Percentiles rank a stretch among this genome's conserved stretches.
phyloP scores from a whole-genome alignment of 2,888 invertebrate genomes.

The Oligia fasciuncula region DNA sequence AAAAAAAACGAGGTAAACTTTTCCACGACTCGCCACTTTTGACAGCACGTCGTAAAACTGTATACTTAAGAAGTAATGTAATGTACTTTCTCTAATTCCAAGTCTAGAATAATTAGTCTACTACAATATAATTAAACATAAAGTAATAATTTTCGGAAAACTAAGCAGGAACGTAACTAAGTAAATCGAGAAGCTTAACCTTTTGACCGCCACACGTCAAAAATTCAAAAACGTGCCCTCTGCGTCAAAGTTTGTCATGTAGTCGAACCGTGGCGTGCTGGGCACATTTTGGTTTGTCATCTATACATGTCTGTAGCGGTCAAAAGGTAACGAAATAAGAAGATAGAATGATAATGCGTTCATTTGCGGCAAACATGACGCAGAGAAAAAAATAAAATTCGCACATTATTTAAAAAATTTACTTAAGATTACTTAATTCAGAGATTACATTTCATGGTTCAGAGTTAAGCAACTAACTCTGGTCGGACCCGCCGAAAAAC shows the following conservation, averaged over 20 bases:
- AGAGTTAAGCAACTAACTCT: background rate
- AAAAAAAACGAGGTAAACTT: slow-evolving; percentile 18
- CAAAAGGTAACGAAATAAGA: background rate
- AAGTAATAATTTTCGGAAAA: background rate
- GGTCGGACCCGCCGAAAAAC: background rate
- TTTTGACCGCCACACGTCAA: too few relatives aligned
- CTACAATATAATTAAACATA: background rate
- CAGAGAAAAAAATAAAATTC: background rate
- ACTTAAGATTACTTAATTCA: background rate
- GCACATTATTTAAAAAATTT: background rate
- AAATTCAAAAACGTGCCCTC: too few relatives aligned
- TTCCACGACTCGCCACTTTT: slow-evolving; percentile 3
- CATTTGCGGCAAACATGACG: too few relatives aligned
- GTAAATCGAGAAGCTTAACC: background rate
- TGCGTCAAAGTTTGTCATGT: too few relatives aligned
- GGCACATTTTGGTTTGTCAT: too few relatives aligned
- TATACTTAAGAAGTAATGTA: slow-evolving; percentile 18
- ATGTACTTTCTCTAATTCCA: slow-evolving; percentile 42
- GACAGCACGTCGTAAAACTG: slow-evolving; percentile 7
- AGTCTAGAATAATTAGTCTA: slow-evolving; percentile 23
- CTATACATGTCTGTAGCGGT: too few relatives aligned
- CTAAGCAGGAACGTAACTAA: background rate
- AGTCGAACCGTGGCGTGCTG: too few relatives aligned
- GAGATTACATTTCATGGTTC: background rate
- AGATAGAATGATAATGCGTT: background rate